A percentile compares a stretch with the other conserved stretches of the same genome.
These are phyloP conservation scores for Philotrypesis tridentata DNA, from an alignment of 1,140 invertebrate species.

Conservation along the genomic window DNA sequence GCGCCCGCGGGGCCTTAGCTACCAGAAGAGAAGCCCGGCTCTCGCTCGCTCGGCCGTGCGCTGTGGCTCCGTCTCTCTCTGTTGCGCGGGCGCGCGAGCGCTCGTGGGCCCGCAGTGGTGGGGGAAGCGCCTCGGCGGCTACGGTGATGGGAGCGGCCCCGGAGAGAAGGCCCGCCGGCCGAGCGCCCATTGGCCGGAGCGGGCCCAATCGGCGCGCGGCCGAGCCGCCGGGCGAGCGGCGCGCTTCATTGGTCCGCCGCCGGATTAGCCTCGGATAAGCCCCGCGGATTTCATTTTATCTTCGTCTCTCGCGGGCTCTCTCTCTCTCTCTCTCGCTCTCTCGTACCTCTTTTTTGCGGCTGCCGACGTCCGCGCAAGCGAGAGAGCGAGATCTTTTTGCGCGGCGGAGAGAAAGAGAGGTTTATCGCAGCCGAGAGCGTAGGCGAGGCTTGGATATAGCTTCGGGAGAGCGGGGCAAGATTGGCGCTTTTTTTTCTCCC, in stretches of 20 bases:
- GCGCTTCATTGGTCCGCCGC: constrained; percentile 57
- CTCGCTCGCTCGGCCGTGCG: not conserved
- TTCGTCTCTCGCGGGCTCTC: not conserved
- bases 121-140: constrained; percentile 56
- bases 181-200: constrained; percentile 57
- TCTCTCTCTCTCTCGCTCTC: not conserved
- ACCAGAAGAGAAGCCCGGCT: constrained; percentile 71
- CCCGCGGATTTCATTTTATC: constrained; percentile 40
- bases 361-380: not conserved
- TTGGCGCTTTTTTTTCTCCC: constrained; percentile 11
- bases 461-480: constrained; percentile 12
- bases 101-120: constrained; percentile 52
- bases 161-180: constrained; percentile 38
- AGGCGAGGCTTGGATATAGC: constrained; percentile 36
- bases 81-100: constrained; percentile 47
- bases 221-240: constrained; percentile 52
- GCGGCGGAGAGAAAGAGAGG: not conserved
- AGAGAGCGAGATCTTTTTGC: not conserved
- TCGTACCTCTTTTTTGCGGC: too few relatives aligned
- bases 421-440: constrained; percentile 43
- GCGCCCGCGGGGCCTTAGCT: constrained; percentile 73
- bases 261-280: constrained; percentile 51
- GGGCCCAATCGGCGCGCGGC: constrained; percentile 39
- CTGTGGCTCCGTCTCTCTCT: constrained; percentile 44
- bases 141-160: constrained; percentile 52